These are phyloP conservation scores for Lithobates sylvaticus DNA, from an alignment of 2,797 vertebrate genomes.

Conservation along the genomic window DNA sequence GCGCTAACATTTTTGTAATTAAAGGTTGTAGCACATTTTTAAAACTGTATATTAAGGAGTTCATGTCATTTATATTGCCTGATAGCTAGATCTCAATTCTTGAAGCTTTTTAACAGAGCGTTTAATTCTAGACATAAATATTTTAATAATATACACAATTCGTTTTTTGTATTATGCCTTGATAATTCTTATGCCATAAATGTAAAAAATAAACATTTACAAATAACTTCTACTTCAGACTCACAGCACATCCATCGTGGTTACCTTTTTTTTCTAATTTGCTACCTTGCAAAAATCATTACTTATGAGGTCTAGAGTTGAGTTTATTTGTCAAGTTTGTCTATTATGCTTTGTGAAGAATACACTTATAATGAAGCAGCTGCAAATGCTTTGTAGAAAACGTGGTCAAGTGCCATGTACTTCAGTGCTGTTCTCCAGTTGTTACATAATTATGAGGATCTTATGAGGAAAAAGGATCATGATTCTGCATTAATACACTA, in stretches of 20 bases:
- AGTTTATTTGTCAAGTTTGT: slow-evolving; percentile 13
- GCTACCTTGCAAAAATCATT: not conserved
- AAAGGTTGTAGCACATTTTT: too few species aligned
- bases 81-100: too few species aligned
- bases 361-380: slow-evolving; percentile 20
- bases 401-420: slow-evolving; percentile 41
- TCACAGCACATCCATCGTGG: too few species aligned
- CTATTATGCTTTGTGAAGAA: slow-evolving; percentile 11
- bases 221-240: not conserved
- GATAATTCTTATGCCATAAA: not conserved
- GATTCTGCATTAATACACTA: slow-evolving; percentile 22
- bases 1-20: too few species aligned
- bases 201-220: not conserved
- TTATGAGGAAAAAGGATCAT: not conserved
- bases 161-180: not conserved
- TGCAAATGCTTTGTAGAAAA: slow-evolving; percentile 5
- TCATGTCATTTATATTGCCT: too few species aligned
- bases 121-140: too few species aligned
- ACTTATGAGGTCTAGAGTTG: not conserved
- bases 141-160: too few species aligned
- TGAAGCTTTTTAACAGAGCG: too few species aligned
- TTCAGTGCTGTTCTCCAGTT: slow-evolving; percentile 11
- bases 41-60: too few species aligned
- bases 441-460: slow-evolving; percentile 27
- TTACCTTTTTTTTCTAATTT: slow-evolving; percentile 11